Base-by-base conservation (phyloP, 2,888 invertebrate genomes). In the Standfussiana lucernea region DNA sequence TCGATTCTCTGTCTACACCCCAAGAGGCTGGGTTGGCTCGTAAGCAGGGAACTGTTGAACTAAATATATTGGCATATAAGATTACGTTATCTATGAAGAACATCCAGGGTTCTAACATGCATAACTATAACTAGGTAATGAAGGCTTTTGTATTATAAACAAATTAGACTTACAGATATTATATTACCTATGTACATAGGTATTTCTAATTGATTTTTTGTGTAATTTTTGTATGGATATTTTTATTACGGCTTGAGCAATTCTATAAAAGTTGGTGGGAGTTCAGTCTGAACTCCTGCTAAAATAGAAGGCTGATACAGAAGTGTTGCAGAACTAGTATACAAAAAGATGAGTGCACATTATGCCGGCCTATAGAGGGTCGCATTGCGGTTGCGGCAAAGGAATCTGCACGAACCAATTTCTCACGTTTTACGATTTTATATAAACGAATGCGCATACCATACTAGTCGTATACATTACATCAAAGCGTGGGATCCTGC, bases 351-450 rank as follows among this genome's bases (percentile, higher is more conserved):
- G 70, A 80, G 66, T 82, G 82, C 79, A 84, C 53, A 84, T 74
- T 73, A 80, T 64, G 35, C 24, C 40, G 32, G 40, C 24, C 37
- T 59, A 68, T 56, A 72, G 18, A 67, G 53, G 81, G 79, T 85
- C 83, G 85, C 83, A 85, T 68, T 85, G 83, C 85, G 85, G 83
- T 75, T 85, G 83, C 83, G 79, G 85, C 75, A 82, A 67, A 75
- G 40, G 69, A 85, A 78, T 75, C 69, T 82, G 70, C 59, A 72
- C 66, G 47, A 84, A 67, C 75, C 56, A 75, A 2, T 81, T 64
- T 67, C 65, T 70, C 56, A 47, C 24, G 32, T 59, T 77, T 81
- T 62, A 53, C 42, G 61, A 77, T 75, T 83, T 79, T 37, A 62
- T 75, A 18, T 66, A 62, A 75, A 66, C 42, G 37, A 47, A 68